Percentiles rank a stretch among this genome's conserved stretches.
phyloP scores from a whole-genome alignment of 2,888 invertebrate species.

The Eubasilissa splendida region DNA sequence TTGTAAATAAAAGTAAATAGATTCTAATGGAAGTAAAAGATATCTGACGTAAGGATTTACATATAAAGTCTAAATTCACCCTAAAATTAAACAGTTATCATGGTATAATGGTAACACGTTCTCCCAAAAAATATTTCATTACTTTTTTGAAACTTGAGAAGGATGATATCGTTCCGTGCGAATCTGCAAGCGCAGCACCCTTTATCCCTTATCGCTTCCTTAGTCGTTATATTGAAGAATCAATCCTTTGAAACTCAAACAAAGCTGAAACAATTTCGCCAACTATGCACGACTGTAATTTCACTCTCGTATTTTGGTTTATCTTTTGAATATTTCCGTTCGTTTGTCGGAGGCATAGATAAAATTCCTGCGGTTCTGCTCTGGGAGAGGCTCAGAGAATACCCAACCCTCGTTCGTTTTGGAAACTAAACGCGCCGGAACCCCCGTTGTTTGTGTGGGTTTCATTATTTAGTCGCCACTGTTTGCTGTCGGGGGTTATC shows the following conservation, averaged over 20 bases:
- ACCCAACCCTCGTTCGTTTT: slow-evolving; percentile 45
- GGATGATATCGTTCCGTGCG: background rate
- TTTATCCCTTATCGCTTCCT: background rate
- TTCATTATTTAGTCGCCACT: slow-evolving; percentile 42
- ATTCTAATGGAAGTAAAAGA: too few relatives aligned
- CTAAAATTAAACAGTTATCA: too few relatives aligned
- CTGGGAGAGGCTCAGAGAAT: slow-evolving; percentile 40
- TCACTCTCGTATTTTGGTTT: slow-evolving; percentile 46
- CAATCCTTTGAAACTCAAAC: slow-evolving; percentile 47
- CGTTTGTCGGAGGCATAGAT: slow-evolving; percentile 52
- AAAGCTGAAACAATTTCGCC: slow-evolving; percentile 49
- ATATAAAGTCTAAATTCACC: too few relatives aligned
- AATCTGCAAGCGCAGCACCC: background rate
- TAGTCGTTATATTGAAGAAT: slow-evolving; percentile 37
- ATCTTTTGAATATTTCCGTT: slow-evolving; percentile 56
- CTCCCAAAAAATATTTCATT: too few relatives aligned
- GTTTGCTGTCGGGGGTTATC: slow-evolving; percentile 30
- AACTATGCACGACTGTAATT: slow-evolving; percentile 49
- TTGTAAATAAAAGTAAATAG: too few relatives aligned
- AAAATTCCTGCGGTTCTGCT: slow-evolving; percentile 52
- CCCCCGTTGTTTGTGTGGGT: slow-evolving; percentile 38
- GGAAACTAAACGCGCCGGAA: slow-evolving; percentile 40
- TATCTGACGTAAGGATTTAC: too few relatives aligned
- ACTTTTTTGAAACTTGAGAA: too few relatives aligned
- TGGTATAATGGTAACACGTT: too few relatives aligned